These are phyloP conservation scores for Labroides dimidiatus DNA, from an alignment of 2,797 vertebrate genomes.

Conservation along the genomic window DNA sequence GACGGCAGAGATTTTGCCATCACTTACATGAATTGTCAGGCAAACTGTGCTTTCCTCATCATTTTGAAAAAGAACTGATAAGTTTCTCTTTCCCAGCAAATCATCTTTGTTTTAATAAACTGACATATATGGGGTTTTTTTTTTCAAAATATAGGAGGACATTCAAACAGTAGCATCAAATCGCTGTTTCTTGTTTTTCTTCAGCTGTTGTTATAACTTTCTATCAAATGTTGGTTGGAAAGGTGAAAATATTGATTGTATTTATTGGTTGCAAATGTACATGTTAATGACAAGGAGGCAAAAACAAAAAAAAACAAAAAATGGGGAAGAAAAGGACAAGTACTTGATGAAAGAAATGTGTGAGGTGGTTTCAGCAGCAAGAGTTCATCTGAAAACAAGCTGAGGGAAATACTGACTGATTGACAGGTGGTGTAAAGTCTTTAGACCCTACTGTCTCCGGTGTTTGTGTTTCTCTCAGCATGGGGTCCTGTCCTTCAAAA, in stretches of 20 bases:
- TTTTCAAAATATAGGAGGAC: too few relatives aligned
- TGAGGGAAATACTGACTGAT: conserved; percentile 49
- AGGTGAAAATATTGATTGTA: conserved; percentile 1
- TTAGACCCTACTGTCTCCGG: conserved; percentile 63
- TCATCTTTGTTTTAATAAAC: too few relatives aligned
- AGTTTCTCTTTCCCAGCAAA: too few relatives aligned
- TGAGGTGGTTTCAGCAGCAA: conserved; percentile 28
- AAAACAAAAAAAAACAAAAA: conserved; percentile 26
- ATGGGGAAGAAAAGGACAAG: conserved; percentile 18
- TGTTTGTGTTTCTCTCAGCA: conserved; percentile 74
- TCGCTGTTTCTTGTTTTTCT: background rate
- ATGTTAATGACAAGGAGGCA: conserved; percentile 5
- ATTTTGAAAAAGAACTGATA: too few relatives aligned
- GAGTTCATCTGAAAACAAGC: conserved; percentile 47
- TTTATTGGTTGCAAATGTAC: conserved; percentile 12
- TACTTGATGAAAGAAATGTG: conserved; percentile 30
- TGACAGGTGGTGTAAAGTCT: conserved; percentile 70
- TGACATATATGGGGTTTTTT: too few relatives aligned
- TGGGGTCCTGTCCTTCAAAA: conserved; percentile 78
- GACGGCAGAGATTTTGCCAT: too few relatives aligned
- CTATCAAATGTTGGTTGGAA: background rate
- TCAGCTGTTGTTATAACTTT: background rate
- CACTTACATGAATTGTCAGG: too few relatives aligned
- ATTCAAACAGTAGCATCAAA: too few relatives aligned
- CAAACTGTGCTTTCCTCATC: too few relatives aligned